Evolutionary conservation across 2,888 invertebrate species (phyloP), one percentile per base, ranked within the genome.

Genomic region (Gastracanthus pulcherrimus): DNA sequence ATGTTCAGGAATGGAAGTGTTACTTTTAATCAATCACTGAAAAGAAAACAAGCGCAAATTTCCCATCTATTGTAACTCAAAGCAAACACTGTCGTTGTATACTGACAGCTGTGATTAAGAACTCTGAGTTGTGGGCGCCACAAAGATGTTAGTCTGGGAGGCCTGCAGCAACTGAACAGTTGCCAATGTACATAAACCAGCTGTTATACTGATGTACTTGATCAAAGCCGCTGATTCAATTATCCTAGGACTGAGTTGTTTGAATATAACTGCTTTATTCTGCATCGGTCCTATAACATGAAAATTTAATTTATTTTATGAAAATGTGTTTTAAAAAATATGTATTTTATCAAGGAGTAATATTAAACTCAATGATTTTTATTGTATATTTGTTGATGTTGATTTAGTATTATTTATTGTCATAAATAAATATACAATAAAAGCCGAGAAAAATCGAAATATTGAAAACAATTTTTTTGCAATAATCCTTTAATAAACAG

Each of bases 61-160:
- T 67, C 55, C 11, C 38, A 34, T 45, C 31, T 26, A 60, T 60
- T 58, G 41, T 45, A 19, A 60, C 13, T 58, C 34, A 69, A 66
- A 23, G 58, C 41, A 79, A 79, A 72, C 34, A 36, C 45, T 19
- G 34, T 38, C 34, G 13, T 23, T 58, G n/a, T 36, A 36, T 13
- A 58, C 19, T 60, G 69, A 48, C 60, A 60, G 48, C 45, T 60
- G 55, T 51, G 45, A 79, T 79, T 79, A 66, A 74, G 69, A 69
- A 48, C 45, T 75, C 48, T 74, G 66, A 69, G 67, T 58, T 31
- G 19, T 31, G 26, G 41, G 34, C 58, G 31, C 58, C 36, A 66
- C 55, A 31, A 70, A 72, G 55, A 58, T 38, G 75, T 29, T 58
- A 41, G 55, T 76, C 51, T 75, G 60, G 62, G 34, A 48, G 36